These are phyloP conservation scores for Sebastes kiyomatsui DNA, from an alignment of 2,797 vertebrate genomes.

Conservation along the genomic window DNA sequence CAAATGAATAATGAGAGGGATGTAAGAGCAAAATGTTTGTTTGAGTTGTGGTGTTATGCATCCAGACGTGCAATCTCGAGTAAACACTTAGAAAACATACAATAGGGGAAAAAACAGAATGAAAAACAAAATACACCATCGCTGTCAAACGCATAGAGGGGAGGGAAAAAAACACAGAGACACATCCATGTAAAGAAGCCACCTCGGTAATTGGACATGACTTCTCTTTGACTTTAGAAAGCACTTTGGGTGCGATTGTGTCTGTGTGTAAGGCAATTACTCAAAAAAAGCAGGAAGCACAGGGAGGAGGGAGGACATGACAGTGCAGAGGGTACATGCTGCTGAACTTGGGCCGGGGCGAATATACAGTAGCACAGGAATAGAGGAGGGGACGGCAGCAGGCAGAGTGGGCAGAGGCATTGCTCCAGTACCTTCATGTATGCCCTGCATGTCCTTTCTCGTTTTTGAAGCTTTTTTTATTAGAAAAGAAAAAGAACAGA, in stretches of 20 bases:
- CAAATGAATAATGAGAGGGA: slow-evolving; percentile 55
- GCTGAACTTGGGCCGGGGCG: slow-evolving; percentile 82
- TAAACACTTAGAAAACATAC: slow-evolving; percentile 56
- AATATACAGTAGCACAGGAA: slow-evolving; percentile 74
- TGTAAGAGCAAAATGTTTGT: slow-evolving; percentile 39
- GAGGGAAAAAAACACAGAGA: slow-evolving; percentile 28
- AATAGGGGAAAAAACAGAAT: slow-evolving; percentile 22
- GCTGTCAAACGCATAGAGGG: slow-evolving; percentile 36
- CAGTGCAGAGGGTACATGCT: slow-evolving; percentile 82
- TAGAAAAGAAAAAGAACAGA: slow-evolving; percentile 79
- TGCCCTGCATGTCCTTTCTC: slow-evolving; percentile 99
- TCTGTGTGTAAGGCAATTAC: slow-evolving; percentile 77
- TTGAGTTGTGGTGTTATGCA: slow-evolving; percentile 43
- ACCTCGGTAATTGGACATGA: slow-evolving; percentile 60
- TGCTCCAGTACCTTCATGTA: slow-evolving; percentile 99
- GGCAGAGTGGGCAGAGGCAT: slow-evolving; percentile 82
- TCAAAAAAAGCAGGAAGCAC: slow-evolving; percentile 84
- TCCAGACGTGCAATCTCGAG: slow-evolving; percentile 54
- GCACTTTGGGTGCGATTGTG: slow-evolving; percentile 58
- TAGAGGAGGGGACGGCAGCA: slow-evolving; percentile 82
- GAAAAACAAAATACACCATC: slow-evolving; percentile 53
- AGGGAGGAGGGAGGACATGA: slow-evolving; percentile 64
- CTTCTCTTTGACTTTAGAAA: slow-evolving; percentile 63
- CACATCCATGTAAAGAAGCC: slow-evolving; percentile 51
- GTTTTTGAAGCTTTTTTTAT: slow-evolving; percentile 99